Evolutionary conservation across 2,797 vertebrate species (phyloP).

Genomic region (Chanos chanos): DNA sequence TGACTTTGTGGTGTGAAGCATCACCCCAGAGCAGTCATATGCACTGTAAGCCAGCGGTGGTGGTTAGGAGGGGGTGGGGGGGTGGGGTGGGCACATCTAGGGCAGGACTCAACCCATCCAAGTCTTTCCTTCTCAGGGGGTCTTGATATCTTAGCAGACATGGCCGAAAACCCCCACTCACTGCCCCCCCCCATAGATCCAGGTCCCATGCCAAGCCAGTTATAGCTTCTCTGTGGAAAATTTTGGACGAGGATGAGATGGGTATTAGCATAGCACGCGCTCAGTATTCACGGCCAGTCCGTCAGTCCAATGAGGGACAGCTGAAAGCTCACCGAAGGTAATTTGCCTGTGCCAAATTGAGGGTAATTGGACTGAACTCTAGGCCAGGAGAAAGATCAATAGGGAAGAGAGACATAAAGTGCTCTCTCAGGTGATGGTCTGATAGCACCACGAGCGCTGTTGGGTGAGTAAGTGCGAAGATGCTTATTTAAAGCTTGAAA

Average conservation of each 20-base stretch:
- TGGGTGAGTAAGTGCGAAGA: no score
- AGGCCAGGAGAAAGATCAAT: slow-evolving; percentile 26
- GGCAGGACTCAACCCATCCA: no score
- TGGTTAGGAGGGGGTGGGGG: no score
- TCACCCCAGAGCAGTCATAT: background rate
- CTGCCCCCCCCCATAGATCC: background rate
- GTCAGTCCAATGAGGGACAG: slow-evolving; percentile 25
- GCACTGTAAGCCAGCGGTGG: no score
- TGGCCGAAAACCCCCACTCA: background rate
- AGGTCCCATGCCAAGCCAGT: background rate
- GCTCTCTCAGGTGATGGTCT: background rate
- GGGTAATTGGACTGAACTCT: slow-evolving; percentile 39
- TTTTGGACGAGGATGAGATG: slow-evolving; percentile 4
- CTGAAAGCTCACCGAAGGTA: slow-evolving; percentile 24
- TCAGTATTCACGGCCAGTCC: slow-evolving; percentile 20
- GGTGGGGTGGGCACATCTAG: no score
- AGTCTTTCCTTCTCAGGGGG: no score
- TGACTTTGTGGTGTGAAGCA: background rate
- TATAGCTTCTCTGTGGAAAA: slow-evolving; percentile 22
- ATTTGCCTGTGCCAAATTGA: slow-evolving; percentile 39
- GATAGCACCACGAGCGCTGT: no score
- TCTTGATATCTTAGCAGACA: background rate
- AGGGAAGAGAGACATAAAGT: slow-evolving; percentile 11
- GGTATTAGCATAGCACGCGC: slow-evolving; percentile 30
- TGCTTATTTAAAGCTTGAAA: no score